Percentiles rank a stretch among this genome's conserved stretches.
Conservation (phyloP, 1,140 invertebrate genomes). For the Sycobia sp. region DNA sequence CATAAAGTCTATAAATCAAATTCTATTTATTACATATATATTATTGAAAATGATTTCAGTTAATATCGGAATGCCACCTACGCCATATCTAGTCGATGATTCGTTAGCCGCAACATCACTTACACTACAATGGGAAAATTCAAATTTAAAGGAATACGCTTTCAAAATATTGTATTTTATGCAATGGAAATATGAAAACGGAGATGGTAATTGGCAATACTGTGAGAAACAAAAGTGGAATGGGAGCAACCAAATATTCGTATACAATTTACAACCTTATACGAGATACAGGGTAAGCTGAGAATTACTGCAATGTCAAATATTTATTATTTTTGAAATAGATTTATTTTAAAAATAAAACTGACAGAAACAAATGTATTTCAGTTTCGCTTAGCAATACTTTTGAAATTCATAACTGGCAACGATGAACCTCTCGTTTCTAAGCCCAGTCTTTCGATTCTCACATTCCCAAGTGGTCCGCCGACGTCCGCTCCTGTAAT, state of each 20-base stretch:
- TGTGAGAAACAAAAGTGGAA: slow-evolving; percentile 73
- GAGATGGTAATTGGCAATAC: slow-evolving; percentile 74
- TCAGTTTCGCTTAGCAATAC: slow-evolving; percentile 82
- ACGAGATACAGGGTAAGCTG: slow-evolving; percentile 80
- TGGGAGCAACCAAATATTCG: slow-evolving; percentile 68
- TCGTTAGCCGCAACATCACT: slow-evolving; percentile 76
- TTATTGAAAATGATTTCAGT: no score
- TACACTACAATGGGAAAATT: slow-evolving; percentile 78
- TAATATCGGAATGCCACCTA: slow-evolving; percentile 70
- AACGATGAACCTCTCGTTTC: slow-evolving; percentile 78
- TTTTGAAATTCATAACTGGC: slow-evolving; percentile 66
- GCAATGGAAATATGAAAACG: slow-evolving; percentile 76
- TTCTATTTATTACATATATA: no score
- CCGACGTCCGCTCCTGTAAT: slow-evolving; percentile 76
- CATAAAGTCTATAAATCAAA: no score
- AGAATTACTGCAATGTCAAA: no score
- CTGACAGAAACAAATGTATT: slow-evolving; percentile 44
- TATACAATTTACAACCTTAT: slow-evolving; percentile 82
- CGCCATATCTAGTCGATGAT: slow-evolving; percentile 77
- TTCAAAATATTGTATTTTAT: slow-evolving; percentile 68
- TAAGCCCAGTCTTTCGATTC: slow-evolving; percentile 78
- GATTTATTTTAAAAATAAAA: no score
- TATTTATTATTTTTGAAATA: background rate
- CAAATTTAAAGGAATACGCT: slow-evolving; percentile 54
- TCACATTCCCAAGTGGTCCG: slow-evolving; percentile 74